Percentiles rank a stretch among this genome's conserved stretches.
Conservation (phyloP, 2,113 vertebrate species). For the Silurus meridionalis region DNA sequence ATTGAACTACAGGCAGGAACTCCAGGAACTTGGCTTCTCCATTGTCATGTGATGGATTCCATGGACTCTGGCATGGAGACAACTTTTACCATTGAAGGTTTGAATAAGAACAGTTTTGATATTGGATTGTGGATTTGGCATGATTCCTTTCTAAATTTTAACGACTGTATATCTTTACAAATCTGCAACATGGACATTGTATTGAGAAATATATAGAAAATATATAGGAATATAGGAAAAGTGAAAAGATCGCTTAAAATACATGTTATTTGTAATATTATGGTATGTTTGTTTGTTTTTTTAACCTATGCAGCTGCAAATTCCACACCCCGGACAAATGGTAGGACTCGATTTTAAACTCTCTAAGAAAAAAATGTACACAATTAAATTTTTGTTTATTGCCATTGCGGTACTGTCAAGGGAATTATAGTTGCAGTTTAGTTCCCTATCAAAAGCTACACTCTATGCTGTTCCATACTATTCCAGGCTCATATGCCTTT, state of each 20-base stretch:
- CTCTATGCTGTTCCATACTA: too few species aligned
- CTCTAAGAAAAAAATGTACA: not conserved
- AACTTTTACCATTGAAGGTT: slow-evolving; percentile 76
- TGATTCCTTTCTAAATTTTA: not conserved
- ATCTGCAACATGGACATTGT: too few species aligned
- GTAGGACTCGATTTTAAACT: not conserved
- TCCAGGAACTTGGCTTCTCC: slow-evolving; percentile 90
- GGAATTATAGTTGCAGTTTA: not conserved
- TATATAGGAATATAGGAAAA: not conserved
- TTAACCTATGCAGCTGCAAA: not conserved
- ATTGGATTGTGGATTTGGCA: not conserved
- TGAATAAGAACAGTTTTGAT: not conserved
- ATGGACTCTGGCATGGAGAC: slow-evolving; percentile 90
- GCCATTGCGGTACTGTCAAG: not conserved
- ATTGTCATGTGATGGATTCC: slow-evolving; percentile 88
- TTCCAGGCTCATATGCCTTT: too few species aligned
- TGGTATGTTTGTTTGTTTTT: not conserved
- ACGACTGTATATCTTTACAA: not conserved
- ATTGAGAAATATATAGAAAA: too few species aligned
- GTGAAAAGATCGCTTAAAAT: not conserved
- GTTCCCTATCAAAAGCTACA: too few species aligned
- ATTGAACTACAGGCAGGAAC: slow-evolving; percentile 82
- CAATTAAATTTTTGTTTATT: not conserved
- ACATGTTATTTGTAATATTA: not conserved
- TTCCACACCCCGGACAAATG: not conserved